Evolutionary conservation across 2,888 invertebrate species (phyloP).

Genomic region (Lepidonotus clava): DNA sequence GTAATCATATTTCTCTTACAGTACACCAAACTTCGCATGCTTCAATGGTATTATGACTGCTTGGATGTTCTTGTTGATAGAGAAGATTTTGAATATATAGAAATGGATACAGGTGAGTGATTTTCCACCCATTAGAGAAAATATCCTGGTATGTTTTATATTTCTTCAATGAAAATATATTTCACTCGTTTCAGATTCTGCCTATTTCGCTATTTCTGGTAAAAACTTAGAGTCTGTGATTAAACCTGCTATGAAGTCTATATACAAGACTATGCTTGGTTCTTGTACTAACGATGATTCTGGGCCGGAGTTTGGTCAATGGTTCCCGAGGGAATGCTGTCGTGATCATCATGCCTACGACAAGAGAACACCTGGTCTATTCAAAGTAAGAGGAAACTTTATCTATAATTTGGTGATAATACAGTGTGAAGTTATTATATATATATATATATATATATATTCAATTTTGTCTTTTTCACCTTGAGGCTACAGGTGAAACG

Average conservation of each 20-base stretch:
- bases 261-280: background rate
- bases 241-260: background rate
- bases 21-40: slow-evolving; percentile 50
- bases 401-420: no score
- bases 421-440: no score
- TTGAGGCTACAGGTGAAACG: no score
- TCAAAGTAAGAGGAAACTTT: no score
- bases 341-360: background rate
- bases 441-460: no score
- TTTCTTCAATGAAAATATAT: no score
- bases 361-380: slow-evolving; percentile 42
- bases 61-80: background rate
- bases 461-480: no score
- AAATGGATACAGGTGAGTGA: slow-evolving; percentile 56
- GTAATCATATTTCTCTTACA: no score
- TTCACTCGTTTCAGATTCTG: no score
- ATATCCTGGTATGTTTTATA: no score
- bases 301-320: background rate
- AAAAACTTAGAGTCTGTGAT: slow-evolving; percentile 1
- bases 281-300: background rate
- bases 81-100: background rate
- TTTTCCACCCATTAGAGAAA: no score
- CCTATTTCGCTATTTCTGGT: background rate
- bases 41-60: slow-evolving; percentile 54
- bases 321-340: slow-evolving; percentile 44